Base-by-base conservation (phyloP, 2,888 invertebrate genomes). In the Dyspetes luteomarginatus region DNA sequence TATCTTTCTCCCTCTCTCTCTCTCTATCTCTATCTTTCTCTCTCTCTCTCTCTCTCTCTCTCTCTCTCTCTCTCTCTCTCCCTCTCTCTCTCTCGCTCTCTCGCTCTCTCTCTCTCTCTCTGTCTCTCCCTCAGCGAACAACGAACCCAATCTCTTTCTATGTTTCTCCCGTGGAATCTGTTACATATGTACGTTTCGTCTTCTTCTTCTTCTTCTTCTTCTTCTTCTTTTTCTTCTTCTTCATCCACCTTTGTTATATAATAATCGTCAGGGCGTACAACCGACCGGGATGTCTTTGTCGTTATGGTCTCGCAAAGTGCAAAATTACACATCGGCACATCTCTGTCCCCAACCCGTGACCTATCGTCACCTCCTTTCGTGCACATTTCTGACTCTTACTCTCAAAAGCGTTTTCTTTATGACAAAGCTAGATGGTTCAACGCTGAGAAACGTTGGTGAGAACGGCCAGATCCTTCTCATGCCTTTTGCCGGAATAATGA, bases 41-140 rank as follows among this genome's bases (percentile, higher is more conserved):
- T 72, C 48, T 62, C n/a, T n/a, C n/a, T n/a, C n/a, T n/a, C n/a
- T n/a, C n/a, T n/a, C n/a, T n/a, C n/a, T n/a, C 43, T 71, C 19
- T 41, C 36, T 45, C 45, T 64, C 17, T 48, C 36, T 26, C 65
- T 55, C 68, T 79, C 74, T 77, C 83, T 80, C 83, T 82, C 85
- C 84, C 85, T 85, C 83, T 84, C 83, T 78, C 81, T 75, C 80
- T 80, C 84, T 82, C 77, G 78, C 81, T 83, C 67, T 67, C 36
- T 60, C 45, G 50, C 72, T 56, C 50, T n/a, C 58, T 60, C 67
- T 55, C 26, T 22, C 45, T 76, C 36, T 60, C 56, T 41, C 55
- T 65, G 12, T 50, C 50, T 55, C 64, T 24, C 30, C 17, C 48
- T 43, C 45, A 5, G n/a, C n/a, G n/a, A n/a, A n/a, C n/a, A n/a